These are phyloP conservation scores for Antheraea mylitta DNA, from an alignment of 1,140 invertebrate genomes.

Conservation along the genomic window DNA sequence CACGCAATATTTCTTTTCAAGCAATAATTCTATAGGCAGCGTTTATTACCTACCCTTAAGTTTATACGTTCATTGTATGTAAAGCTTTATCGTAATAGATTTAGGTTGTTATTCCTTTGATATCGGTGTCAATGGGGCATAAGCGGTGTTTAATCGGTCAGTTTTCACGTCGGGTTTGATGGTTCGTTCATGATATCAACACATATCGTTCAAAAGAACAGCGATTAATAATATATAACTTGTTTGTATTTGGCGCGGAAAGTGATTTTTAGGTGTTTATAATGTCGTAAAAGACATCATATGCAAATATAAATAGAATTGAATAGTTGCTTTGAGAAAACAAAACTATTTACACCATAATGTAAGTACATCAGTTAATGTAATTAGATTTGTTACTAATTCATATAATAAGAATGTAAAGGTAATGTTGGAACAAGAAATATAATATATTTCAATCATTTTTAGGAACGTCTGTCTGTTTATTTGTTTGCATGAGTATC, in stretches of 20 bases:
- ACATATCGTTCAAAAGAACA: conserved; percentile 12
- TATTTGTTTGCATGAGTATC: no score
- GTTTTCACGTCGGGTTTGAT: conserved; percentile 36
- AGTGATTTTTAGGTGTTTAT: neutral
- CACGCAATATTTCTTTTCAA: conserved; percentile 36
- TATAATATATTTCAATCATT: no score
- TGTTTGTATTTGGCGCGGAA: neutral
- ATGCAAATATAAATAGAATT: no score
- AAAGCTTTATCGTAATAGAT: conserved; percentile 8
- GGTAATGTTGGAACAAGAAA: no score
- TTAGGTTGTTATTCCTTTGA: conserved; percentile 15
- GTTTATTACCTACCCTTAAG: conserved; percentile 18
- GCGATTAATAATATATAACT: conserved; percentile 3
- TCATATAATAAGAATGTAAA: no score
- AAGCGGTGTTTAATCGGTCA: conserved; percentile 34
- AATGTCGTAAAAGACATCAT: no score
- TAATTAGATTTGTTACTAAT: no score
- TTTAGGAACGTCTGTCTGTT: no score
- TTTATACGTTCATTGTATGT: neutral
- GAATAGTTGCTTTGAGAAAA: no score
- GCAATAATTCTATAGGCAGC: conserved; percentile 29
- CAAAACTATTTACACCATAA: no score
- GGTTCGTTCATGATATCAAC: conserved; percentile 28
- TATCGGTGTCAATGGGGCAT: conserved; percentile 16
- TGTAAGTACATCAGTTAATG: no score